phyloP scores from a whole-genome alignment of 2,888 invertebrate genomes.

The Entomobrya multifasciata region DNA sequence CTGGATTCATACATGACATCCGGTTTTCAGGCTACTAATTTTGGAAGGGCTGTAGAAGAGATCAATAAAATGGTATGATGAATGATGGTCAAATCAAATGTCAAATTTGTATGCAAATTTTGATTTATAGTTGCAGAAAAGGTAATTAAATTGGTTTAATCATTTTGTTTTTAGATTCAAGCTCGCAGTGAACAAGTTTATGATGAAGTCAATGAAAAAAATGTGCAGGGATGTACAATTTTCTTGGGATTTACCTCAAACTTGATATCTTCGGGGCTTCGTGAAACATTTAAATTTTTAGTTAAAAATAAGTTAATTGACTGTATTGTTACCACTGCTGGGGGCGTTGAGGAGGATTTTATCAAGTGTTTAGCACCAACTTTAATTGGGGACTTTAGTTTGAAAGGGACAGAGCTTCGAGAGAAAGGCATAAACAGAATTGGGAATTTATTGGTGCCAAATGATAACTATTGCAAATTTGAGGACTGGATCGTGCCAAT shows the following conservation, averaged over 20 bases:
- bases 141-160: slow-evolving; percentile 92
- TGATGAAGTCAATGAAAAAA: slow-evolving; percentile 68
- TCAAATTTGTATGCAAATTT: neutral
- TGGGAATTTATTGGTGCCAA: slow-evolving; percentile 97
- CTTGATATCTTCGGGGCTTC: slow-evolving; percentile 95
- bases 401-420: slow-evolving; percentile 90
- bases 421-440: slow-evolving; percentile 94
- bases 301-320: slow-evolving; percentile 94
- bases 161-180: slow-evolving; percentile 82
- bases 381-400: slow-evolving; percentile 93
- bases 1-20: slow-evolving; percentile 89
- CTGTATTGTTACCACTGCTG: slow-evolving; percentile 98
- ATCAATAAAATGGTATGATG: slow-evolving; percentile 92
- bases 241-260: slow-evolving; percentile 99
- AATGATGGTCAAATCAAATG: neutral
- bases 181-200: slow-evolving; percentile 54
- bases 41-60: slow-evolving; percentile 94
- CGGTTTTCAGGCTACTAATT: slow-evolving; percentile 99
- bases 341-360: slow-evolving; percentile 98
- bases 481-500: slow-evolving; percentile 98
- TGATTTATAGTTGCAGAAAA: slow-evolving; percentile 96
- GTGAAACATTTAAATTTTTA: slow-evolving; percentile 94
- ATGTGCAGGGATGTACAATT: slow-evolving; percentile 88
- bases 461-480: slow-evolving; percentile 98
- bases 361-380: slow-evolving; percentile 99